Evolutionary conservation across 2,797 vertebrate genomes (phyloP).

Genomic region (Mormyrops attenuatus): DNA sequence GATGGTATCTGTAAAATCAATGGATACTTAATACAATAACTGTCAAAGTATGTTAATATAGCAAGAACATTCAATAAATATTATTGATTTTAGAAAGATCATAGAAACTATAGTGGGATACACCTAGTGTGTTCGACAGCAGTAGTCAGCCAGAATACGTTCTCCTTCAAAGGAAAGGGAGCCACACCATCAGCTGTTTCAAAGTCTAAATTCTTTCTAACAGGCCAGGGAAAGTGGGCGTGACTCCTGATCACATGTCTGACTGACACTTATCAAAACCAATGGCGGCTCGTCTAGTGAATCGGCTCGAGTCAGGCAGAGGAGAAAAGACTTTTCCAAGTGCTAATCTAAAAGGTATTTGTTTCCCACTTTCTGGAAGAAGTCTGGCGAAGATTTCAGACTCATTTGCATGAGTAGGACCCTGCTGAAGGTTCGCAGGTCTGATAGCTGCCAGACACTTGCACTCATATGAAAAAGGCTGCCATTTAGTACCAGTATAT

Average conservation of each 20-base stretch:
- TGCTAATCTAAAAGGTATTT: not conserved
- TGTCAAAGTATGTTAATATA: not conserved
- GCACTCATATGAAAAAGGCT: not conserved
- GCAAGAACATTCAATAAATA: not conserved
- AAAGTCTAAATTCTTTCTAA: not conserved
- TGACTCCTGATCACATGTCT: not conserved
- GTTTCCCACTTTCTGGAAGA: slow-evolving; percentile 9
- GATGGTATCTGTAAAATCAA: not conserved
- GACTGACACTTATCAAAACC: not conserved
- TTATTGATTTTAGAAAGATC: not conserved
- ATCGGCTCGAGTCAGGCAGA: not conserved
- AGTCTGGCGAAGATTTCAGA: not conserved
- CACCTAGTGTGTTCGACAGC: not conserved
- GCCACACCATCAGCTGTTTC: not conserved
- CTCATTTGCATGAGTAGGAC: slow-evolving; percentile 2
- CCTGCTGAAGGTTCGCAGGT: not conserved
- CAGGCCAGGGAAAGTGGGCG: not conserved
- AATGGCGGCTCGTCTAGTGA: not conserved
- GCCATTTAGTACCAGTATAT: not conserved
- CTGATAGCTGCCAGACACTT: not conserved
- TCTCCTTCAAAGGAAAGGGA: not conserved
- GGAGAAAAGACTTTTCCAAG: not conserved
- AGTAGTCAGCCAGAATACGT: not conserved
- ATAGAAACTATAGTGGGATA: not conserved
- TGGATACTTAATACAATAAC: not conserved